Conservation (phyloP, 2,113 vertebrate genomes). For the Antigone vipio region DNA sequence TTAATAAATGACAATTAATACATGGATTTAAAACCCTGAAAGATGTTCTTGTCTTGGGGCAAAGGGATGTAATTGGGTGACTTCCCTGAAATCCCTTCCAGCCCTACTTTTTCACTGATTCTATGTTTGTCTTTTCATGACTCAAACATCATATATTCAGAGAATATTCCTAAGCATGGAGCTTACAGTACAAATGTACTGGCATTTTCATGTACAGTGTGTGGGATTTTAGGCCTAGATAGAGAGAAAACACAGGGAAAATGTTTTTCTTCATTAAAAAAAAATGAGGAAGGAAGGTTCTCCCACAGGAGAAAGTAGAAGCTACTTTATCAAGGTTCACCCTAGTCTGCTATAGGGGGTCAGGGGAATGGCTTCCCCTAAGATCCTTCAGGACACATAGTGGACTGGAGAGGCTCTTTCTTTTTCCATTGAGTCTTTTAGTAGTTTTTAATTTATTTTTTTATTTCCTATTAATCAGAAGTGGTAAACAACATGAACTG, state of each 20-base stretch:
- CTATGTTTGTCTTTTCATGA: neutral
- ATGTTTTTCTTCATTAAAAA: neutral
- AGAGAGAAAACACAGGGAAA: neutral
- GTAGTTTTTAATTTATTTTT: too few relatives aligned
- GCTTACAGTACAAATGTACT: neutral
- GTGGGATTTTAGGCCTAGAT: neutral
- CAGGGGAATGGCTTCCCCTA: neutral
- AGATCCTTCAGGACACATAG: neutral
- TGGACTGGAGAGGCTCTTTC: fast-evolving
- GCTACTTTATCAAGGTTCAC: neutral
- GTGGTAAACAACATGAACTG: neutral
- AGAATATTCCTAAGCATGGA: neutral
- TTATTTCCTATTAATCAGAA: neutral
- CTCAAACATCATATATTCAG: neutral
- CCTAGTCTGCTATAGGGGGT: fast-evolving
- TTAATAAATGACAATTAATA: neutral
- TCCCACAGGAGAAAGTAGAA: neutral
- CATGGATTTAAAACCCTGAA: neutral
- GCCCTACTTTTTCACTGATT: neutral
- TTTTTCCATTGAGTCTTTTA: neutral
- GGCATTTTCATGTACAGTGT: neutral
- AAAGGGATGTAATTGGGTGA: neutral
- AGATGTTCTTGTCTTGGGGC: neutral
- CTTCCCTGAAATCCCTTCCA: neutral
- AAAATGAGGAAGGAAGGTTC: neutral